A percentile compares a stretch with the other conserved stretches of the same genome.
phyloP scores from a whole-genome alignment of 2,113 vertebrate species.

The Pithys albifrons region DNA sequence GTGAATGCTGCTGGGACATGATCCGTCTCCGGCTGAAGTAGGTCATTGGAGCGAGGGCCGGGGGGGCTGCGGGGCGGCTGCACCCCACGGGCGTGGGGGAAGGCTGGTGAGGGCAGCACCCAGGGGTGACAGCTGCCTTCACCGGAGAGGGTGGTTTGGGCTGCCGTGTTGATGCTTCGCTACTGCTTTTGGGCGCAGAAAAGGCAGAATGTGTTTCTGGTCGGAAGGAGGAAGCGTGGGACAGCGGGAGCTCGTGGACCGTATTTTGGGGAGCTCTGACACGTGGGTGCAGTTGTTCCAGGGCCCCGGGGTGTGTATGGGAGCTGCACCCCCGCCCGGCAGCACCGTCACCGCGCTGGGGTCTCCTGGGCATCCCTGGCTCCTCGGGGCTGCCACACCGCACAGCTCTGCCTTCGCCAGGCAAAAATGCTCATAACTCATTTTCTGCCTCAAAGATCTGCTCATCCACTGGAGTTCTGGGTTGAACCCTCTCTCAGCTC shows the following conservation, averaged over 20 bases:
- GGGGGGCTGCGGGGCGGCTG: background rate
- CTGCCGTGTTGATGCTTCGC: rapidly evolving
- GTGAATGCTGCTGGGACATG: background rate
- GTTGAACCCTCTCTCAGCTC: background rate
- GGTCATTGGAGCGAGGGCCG: background rate
- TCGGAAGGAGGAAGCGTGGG: background rate
- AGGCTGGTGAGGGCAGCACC: background rate
- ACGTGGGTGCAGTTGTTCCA: background rate
- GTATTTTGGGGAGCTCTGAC: background rate
- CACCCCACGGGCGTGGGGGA: rapidly evolving
- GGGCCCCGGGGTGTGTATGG: background rate
- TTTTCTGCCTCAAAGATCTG: background rate
- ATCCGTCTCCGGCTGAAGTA: background rate
- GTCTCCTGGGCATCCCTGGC: background rate
- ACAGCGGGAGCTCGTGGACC: rapidly evolving
- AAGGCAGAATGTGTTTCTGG: background rate
- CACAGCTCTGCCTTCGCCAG: too few relatives aligned
- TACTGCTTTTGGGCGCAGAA: background rate
- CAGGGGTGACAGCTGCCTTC: rapidly evolving
- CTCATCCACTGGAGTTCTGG: rapidly evolving
- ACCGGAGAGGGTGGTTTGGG: rapidly evolving
- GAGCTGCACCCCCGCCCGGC: background rate
- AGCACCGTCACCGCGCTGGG: rapidly evolving
- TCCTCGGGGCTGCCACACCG: background rate
- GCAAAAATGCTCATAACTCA: background rate